These are phyloP conservation scores for Drosophila mulleri DNA, from an alignment of 2,888 invertebrate genomes.

Conservation along the genomic window DNA sequence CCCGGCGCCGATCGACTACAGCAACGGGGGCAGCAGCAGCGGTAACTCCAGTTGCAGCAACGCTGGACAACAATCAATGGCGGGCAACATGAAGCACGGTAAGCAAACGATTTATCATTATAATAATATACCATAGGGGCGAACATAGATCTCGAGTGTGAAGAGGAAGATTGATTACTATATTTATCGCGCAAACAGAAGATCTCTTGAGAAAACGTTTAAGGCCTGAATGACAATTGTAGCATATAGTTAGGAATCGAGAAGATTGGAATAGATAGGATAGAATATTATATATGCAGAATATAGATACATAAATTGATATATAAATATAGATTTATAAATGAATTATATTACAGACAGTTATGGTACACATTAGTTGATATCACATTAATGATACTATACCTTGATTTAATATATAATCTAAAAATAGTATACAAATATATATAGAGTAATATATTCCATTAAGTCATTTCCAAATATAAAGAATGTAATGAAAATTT, in stretches of 20 bases:
- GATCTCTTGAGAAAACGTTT: not conserved
- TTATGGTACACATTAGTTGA: not conserved
- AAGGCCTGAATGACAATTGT: not conserved
- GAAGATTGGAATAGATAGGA: not conserved
- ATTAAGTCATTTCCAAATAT: too few species aligned
- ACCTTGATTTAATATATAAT: too few species aligned
- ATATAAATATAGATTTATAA: not conserved
- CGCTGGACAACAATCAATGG: conserved; percentile 85
- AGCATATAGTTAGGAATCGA: not conserved
- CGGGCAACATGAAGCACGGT: conserved; percentile 86
- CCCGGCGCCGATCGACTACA: conserved; percentile 66
- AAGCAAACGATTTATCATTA: conserved; percentile 23
- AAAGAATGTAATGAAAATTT: too few species aligned
- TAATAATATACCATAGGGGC: not conserved
- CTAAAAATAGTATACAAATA: too few species aligned
- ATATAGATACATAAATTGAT: too few species aligned
- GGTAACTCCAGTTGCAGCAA: conserved; percentile 83
- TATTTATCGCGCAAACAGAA: not conserved
- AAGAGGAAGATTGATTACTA: not conserved
- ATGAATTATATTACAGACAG: not conserved
- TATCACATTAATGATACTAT: not conserved
- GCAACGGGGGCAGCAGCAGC: conserved; percentile 72
- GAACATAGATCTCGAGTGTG: not conserved
- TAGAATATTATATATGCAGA: too few species aligned
- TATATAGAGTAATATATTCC: too few species aligned